Conservation (phyloP, 1,140 invertebrate genomes). For the Drosophila leontia region DNA sequence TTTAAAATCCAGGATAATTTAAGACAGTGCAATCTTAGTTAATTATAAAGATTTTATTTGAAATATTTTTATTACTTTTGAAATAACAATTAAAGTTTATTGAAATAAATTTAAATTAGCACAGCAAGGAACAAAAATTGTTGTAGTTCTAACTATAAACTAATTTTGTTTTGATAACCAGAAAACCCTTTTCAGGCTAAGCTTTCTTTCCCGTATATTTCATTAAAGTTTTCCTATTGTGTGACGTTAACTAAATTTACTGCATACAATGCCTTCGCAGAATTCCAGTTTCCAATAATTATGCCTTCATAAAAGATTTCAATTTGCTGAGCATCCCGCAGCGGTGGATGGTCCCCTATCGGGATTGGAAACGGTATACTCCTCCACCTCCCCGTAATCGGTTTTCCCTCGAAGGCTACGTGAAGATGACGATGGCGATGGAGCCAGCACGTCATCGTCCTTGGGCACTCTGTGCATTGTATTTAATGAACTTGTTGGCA, state of each 20-base stretch:
- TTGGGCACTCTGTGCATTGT: conserved; percentile 51
- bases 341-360: background rate
- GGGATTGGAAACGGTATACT: background rate
- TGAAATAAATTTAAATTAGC: background rate
- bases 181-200: background rate
- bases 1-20: background rate
- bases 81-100: background rate
- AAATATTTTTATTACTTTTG: background rate
- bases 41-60: background rate
- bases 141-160: background rate
- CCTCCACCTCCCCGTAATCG: conserved; percentile 30
- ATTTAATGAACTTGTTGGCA: conserved; percentile 56
- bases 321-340: conserved; percentile 42
- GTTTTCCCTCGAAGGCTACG: conserved; percentile 29
- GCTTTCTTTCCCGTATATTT: background rate
- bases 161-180: background rate
- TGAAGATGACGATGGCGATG: background rate
- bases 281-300: conserved; percentile 32
- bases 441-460: conserved; percentile 44
- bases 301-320: conserved; percentile 37
- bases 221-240: conserved; percentile 16
- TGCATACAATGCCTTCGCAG: background rate
- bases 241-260: background rate
- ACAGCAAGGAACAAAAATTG: background rate
- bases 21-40: background rate